Evolutionary conservation across 2,888 invertebrate species (phyloP), one percentile per base, ranked within the genome.

Genomic region (Drosophila mettleri): DNA sequence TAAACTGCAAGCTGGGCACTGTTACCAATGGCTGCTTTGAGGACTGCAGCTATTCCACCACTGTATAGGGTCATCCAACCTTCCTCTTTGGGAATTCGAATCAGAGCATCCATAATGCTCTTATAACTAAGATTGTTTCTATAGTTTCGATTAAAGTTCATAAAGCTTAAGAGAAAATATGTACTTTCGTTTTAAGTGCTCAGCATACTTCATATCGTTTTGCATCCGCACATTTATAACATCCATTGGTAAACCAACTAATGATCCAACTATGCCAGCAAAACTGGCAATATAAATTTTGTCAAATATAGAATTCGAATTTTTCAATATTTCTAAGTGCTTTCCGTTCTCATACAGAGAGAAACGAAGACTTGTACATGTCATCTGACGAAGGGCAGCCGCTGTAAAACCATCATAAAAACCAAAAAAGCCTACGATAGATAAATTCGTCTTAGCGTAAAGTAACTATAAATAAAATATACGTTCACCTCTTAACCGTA

Each of bases 341-440:
- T 29, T 52, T 18, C 52, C 52, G 18, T 18, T 16, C 27, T 52
- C 52, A 38, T 80, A 80, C 0, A 80, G 16, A 0, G 64, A 46
- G 10, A 80, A 80, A 2, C 73, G 68, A n/a, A 79, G 24, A 3
- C 80, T 82, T 1, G 76, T 75, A 24, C 62, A 63, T 20, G 45
- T 59, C 64, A 80, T 49, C 14, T 82, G 80, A 1, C 72, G 59
- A 6, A 61, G 3, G 0, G 69, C 63, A 3, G 70, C 76, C n/a
- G 80, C 80, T 1, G 58, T 18, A 24, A 80, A 80, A 8, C 80
- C 80, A 59, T 82, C 83, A 43, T 82, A 80, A 14, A 80, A 80
- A 0, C 80, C 53, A 7, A 31, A 31, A 22, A 39, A 22, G 3
- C 53, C 53, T 53, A 10, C 18, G 9, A 51, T 36, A 8, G 16